Base-by-base conservation (phyloP, 2,888 invertebrate genomes). In the Tridacna gigas region DNA sequence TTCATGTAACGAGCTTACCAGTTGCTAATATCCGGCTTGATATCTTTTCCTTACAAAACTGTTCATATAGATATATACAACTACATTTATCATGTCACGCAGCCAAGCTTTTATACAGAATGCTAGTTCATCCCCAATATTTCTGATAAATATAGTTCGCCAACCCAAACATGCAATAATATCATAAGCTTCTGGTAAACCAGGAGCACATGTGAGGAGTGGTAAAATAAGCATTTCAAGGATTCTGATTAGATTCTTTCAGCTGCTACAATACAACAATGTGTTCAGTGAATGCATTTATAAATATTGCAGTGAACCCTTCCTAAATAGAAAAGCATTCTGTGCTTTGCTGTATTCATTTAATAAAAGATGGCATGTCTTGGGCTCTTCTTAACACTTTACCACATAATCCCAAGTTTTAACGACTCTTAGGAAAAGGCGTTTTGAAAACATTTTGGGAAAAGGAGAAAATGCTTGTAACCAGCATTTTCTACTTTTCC, bases 11-110 rank as follows among this genome's bases (percentile, higher is more conserved):
- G 22, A 51, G 25, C 71, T 71, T 51, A 71, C 51, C 71, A 71
- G 20, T 48, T 48, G 45, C n/a, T 51, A 13, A 51, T 25, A 51
- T 51, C 51, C 47, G 51, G 9, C 5, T 22, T 71, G 48, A 71
- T 71, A 71, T 71, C 51, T 71, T 71, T 71, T 71, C 71, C 71
- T 51, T 51, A 26, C 51, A 22, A 71, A 47, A 71, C 71, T 71
- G 47, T 26, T 51, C 71, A 71, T 20, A 51, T 25, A 22, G 51
- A 48, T 71, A 71, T 45, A 71, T 71, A 37, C 37, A 69, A 47
- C 69, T 69, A 69, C 69, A 51, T 63, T 25, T n/a, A n/a, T 63
- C 63, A 63, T 25, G 63, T 63, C 18, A 56, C 63, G 13, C 63
- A 20, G 25, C 25, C n/a, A 25, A 63, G 63, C 63, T 25, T 22